Evolutionary conservation across 2,888 invertebrate genomes (phyloP).

Genomic region (Adela reaumurella): DNA sequence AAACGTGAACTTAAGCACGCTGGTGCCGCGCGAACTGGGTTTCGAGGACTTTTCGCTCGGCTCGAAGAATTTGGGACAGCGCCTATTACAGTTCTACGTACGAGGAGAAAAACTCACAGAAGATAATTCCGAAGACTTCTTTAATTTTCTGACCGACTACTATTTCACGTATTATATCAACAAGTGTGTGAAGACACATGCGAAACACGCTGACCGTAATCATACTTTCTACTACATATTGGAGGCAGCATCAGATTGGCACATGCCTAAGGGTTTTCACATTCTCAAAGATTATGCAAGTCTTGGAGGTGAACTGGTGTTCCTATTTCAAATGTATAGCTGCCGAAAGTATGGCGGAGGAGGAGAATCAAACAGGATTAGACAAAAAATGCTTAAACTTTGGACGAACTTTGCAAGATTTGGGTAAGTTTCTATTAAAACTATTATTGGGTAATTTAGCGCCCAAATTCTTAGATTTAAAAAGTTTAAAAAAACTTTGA

Average conservation of each 20-base stretch:
- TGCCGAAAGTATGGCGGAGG: slow-evolving; percentile 22
- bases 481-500: no score
- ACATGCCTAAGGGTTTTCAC: slow-evolving; percentile 22
- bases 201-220: slow-evolving; percentile 25
- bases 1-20: slow-evolving; percentile 26
- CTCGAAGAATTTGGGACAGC: slow-evolving; percentile 27
- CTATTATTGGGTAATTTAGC: not conserved
- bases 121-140: slow-evolving; percentile 31
- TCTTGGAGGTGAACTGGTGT: slow-evolving; percentile 36
- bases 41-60: slow-evolving; percentile 19
- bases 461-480: no score
- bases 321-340: slow-evolving; percentile 29
- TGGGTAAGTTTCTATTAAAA: slow-evolving; percentile 22
- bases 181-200: slow-evolving; percentile 33
- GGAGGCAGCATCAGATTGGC: slow-evolving; percentile 37
- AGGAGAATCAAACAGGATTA: slow-evolving; percentile 30
- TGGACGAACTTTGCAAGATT: slow-evolving; percentile 52
- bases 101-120: slow-evolving; percentile 27
- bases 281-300: slow-evolving; percentile 29
- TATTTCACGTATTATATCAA: slow-evolving; percentile 39
- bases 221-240: slow-evolving; percentile 40
- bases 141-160: slow-evolving; percentile 39
- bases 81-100: slow-evolving; percentile 36
- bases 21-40: slow-evolving; percentile 31
- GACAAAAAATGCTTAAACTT: slow-evolving; percentile 34